phyloP scores from a whole-genome alignment of 2,113 vertebrate genomes.

The Uria lomvia region DNA sequence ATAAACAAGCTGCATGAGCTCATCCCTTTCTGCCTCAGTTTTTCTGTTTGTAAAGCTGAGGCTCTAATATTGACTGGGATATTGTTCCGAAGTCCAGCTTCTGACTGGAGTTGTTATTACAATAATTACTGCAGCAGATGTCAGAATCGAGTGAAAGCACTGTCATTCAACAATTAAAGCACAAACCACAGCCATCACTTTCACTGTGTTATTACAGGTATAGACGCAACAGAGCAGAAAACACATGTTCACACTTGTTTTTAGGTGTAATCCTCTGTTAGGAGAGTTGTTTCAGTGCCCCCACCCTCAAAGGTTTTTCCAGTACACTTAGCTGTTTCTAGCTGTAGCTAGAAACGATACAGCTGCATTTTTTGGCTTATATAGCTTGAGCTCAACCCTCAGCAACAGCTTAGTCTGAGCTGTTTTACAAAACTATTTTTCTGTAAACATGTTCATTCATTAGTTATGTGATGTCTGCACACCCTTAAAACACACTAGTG shows the following conservation, averaged over 20 bases:
- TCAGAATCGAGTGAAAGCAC: background rate
- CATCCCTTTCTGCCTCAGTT: background rate
- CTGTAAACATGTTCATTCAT: conserved; percentile 62
- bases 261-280: conserved; percentile 2
- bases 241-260: conserved; percentile 29
- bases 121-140: background rate
- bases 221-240: conserved; percentile 11
- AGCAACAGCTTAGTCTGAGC: conserved; percentile 55
- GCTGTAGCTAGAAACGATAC: conserved; percentile 70
- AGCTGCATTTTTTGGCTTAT: conserved; percentile 62
- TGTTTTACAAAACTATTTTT: conserved; percentile 51
- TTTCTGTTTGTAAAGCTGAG: background rate
- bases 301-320: conserved; percentile 28
- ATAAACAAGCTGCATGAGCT: background rate
- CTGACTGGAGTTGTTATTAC: background rate
- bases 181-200: background rate
- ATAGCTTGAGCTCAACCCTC: background rate
- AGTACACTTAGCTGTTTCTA: conserved; percentile 55
- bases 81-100: background rate
- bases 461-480: background rate
- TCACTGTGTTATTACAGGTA: background rate
- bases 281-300: background rate
- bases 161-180: background rate
- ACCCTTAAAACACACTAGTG: conserved; percentile 22
- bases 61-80: background rate